Evolutionary conservation across 2,888 invertebrate species (phyloP), one percentile per base, ranked within the genome.

Genomic region (Bhutanitis thaidina): DNA sequence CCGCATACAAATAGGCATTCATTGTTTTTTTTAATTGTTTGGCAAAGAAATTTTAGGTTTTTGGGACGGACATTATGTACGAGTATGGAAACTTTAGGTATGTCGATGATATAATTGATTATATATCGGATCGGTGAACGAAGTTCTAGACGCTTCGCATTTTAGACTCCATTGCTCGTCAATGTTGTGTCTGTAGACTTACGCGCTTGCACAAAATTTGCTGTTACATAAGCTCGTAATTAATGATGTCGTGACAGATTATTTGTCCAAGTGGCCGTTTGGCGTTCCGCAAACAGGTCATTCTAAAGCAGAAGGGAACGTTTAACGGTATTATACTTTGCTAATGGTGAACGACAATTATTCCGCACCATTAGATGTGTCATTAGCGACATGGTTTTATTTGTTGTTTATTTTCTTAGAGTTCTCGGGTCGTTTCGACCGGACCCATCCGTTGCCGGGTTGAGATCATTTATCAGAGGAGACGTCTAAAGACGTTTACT

Each of bases 301-400:
- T 58, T 74, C 71, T 72, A 55, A 66, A 65, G 68, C 65, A 66
- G 72, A 71, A 69, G 71, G 67, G 64, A 64, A 57, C 63, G 63
- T 67, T 70, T 68, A 75, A 73, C 72, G 70, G 74, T 65, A 62
- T 63, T 61, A 60, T 58, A 57, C 58, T 57, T 63, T 56, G 63
- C 78, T 82, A 82, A 85, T 83, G 83, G 81, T 63, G 62, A 58
- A 57, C 60, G 69, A 80, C 83, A 81, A 84, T 84, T 76, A 84
- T 80, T 82, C 73, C 60, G 76, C 73, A 66, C 80, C 80, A 86
- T 87, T 85, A 80, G 70, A 63, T 55, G 68, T 74, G 80, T 85
- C 87, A 85, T 87, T 87, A 85, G 77, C 68, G 52, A 56, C 51
- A 58, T 56, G 57, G 69, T 76, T 76, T 71, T 74, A 29, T 40